Evolutionary conservation across 1,140 invertebrate genomes (phyloP), one percentile per base, ranked within the genome.

Genomic region (Trinorchestia longiramus): DNA sequence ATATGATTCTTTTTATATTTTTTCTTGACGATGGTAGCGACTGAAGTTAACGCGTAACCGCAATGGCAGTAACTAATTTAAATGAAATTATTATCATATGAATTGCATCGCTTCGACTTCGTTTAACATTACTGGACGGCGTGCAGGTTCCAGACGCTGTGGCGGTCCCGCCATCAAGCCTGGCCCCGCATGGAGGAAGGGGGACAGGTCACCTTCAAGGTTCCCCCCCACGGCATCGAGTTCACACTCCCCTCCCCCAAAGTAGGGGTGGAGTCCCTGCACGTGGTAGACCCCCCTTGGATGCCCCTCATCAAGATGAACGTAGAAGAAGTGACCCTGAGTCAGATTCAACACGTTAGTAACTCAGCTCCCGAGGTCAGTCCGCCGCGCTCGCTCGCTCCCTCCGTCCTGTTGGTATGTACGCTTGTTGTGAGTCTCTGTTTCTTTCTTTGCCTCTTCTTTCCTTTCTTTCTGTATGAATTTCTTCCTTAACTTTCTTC

Each of bases 181-280:
- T 99, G 99, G 99, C 99, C 99, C 0, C 98, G 99, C 96, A 99
- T 99, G 99, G 99, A 99, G 97, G 99, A 99, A 97, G 98, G 98
- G 44, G 99, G 99, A 11, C 99, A 99, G 95, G 97, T 99, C 41
- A 98, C 98, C 0, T 99, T 99, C 97, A 99, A 99, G 98, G 98
- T 99, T 0, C 99, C 99, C 11, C 99, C 99, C 0, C 99, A 99
- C 0, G 99, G 99, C 43, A 99, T 99, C 96, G 99, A 99, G 97
- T 99, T 99, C 97, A 99, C 99, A 0, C 97, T 99, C 41, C 99
- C 99, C 0, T 99, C 99, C 0, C 99, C 99, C 0, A 99, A 99
- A 95, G 99, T 99, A 97, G 99, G 99, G 15, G 99, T 99, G 43
- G 99, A 99, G 97, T 99, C 98, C 53, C 97, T 99, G 96, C 98